These are phyloP conservation scores for Petrocephalus microphthalmus DNA, from an alignment of 2,113 vertebrate genomes.

Conservation along the genomic window DNA sequence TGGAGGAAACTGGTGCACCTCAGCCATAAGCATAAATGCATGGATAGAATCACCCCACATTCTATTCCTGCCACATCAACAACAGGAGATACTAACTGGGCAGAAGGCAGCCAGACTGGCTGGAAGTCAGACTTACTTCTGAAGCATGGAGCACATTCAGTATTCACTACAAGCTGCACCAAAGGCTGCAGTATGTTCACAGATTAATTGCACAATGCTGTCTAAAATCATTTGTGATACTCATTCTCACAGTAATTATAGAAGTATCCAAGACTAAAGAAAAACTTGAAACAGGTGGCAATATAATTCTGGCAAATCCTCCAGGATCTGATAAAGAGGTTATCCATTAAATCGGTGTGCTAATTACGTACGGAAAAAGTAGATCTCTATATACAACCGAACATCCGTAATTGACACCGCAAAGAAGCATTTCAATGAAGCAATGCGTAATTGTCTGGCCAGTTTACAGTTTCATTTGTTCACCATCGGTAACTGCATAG, in stretches of 20 bases:
- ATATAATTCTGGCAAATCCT: slow-evolving; percentile 10
- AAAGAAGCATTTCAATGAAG: neutral
- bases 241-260: neutral
- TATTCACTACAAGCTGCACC: neutral
- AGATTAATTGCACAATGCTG: neutral
- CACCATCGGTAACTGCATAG: neutral
- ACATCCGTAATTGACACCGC: slow-evolving; percentile 9
- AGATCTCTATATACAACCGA: neutral
- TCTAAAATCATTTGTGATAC: neutral
- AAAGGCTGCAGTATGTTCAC: neutral
- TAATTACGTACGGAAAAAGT: slow-evolving; percentile 13
- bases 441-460: neutral
- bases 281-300: slow-evolving; percentile 8
- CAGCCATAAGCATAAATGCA: too few species aligned
- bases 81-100: neutral
- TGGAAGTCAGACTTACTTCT: neutral
- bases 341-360: slow-evolving; percentile 15
- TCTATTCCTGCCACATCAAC: neutral
- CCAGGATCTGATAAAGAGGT: neutral
- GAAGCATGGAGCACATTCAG: neutral
- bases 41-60: neutral
- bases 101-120: neutral
- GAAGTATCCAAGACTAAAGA: neutral
- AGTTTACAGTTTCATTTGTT: neutral
- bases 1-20: neutral